phyloP scores from a whole-genome alignment of 2,888 invertebrate genomes.

The Callinectes sapidus region DNA sequence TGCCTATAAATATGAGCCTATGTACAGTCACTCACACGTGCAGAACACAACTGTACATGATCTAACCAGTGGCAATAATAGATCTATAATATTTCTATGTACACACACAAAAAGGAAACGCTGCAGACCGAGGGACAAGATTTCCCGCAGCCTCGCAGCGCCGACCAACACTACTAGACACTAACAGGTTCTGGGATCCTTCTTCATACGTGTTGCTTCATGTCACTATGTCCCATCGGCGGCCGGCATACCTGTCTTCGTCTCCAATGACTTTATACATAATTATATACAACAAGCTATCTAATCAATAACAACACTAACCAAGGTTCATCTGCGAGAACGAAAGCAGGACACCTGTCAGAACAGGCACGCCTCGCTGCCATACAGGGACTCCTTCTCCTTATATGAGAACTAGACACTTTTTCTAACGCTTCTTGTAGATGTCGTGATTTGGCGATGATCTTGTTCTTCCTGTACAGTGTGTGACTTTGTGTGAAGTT shows the following conservation, averaged over 20 bases:
- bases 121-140: background rate
- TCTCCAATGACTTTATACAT: background rate
- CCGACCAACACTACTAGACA: slow-evolving; percentile 16
- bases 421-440: background rate
- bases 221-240: background rate
- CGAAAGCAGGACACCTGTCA: background rate
- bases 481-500: background rate
- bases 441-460: background rate
- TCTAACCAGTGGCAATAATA: slow-evolving; percentile 35
- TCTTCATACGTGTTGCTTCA: background rate
- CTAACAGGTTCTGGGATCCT: background rate
- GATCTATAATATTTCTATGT: slow-evolving; percentile 13
- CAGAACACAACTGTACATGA: slow-evolving; percentile 15
- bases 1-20: slow-evolving; percentile 36
- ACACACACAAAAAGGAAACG: background rate
- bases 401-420: too few relatives aligned
- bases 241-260: background rate
- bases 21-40: slow-evolving; percentile 31
- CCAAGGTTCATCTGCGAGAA: background rate
- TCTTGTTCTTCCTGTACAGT: background rate
- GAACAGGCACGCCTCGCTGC: background rate
- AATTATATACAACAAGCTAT: slow-evolving; percentile 4
- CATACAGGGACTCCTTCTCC: background rate
- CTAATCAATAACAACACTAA: slow-evolving; percentile 1
- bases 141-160: background rate